Evolutionary conservation across 2,113 vertebrate species (phyloP).

Genomic region (Megalops atlanticus): DNA sequence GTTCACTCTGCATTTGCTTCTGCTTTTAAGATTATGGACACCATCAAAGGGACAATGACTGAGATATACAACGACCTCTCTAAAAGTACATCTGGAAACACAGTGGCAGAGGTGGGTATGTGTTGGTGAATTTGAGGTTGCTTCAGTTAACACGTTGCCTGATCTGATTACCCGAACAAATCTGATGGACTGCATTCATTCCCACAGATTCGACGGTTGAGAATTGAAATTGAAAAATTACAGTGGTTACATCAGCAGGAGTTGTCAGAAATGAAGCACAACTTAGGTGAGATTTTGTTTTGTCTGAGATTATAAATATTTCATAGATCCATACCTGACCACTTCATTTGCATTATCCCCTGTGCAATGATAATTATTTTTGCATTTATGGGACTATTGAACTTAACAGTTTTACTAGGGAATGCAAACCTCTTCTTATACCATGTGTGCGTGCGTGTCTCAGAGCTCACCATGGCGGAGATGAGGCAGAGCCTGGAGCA

Average conservation of each 20-base stretch:
- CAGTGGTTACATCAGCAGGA: conserved; percentile 98
- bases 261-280: conserved; percentile 97
- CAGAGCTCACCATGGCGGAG: conserved; percentile 96
- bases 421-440: too few relatives aligned
- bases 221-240: conserved; percentile 96
- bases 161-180: not conserved
- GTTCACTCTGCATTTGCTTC: too few relatives aligned
- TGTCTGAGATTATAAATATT: not conserved
- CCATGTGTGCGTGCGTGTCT: not conserved
- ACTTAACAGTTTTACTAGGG: too few relatives aligned
- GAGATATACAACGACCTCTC: conserved; percentile 96
- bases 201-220: conserved; percentile 87
- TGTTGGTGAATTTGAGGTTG: not conserved
- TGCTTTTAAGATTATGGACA: conserved; percentile 90
- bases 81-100: conserved; percentile 90
- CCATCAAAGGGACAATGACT: conserved; percentile 96
- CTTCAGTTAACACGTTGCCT: not conserved
- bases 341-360: too few relatives aligned
- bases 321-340: too few relatives aligned
- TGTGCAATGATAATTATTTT: too few relatives aligned
- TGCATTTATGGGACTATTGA: too few relatives aligned
- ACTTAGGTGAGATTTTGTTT: conserved; percentile 79
- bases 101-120: conserved; percentile 86
- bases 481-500: conserved; percentile 98
- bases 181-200: not conserved